Conservation (phyloP, 2,797 vertebrate genomes). For the Ciconia nigra region DNA sequence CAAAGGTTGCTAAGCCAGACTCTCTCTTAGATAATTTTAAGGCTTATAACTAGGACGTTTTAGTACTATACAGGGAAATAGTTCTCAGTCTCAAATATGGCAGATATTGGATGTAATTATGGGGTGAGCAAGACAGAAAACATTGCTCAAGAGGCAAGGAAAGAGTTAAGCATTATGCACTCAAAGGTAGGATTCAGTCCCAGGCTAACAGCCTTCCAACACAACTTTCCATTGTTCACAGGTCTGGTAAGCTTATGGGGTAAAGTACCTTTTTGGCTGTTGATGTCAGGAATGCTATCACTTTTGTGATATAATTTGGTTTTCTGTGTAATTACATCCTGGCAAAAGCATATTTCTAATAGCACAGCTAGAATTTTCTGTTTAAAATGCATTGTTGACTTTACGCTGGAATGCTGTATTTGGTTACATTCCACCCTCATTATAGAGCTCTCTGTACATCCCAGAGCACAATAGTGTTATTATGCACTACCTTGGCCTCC, state of each 20-base stretch:
- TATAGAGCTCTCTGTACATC: conserved; percentile 65
- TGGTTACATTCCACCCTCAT: conserved; percentile 56
- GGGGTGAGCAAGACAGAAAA: not conserved
- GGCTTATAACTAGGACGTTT: not conserved
- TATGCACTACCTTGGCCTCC: conserved; percentile 55
- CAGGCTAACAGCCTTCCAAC: not conserved
- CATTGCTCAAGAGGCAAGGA: not conserved
- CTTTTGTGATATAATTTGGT: conserved; percentile 49
- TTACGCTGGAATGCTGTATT: conserved; percentile 27
- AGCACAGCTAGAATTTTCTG: conserved; percentile 65
- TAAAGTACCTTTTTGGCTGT: conserved; percentile 59
- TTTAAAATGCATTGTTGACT: conserved; percentile 65
- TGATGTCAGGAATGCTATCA: conserved; percentile 47
- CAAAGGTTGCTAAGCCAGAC: conserved; percentile 4
- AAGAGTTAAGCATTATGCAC: conserved; percentile 29
- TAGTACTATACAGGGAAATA: not conserved
- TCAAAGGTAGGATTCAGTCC: conserved; percentile 3
- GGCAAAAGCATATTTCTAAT: conserved; percentile 65
- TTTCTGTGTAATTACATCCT: conserved; percentile 63
- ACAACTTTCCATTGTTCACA: conserved; percentile 65
- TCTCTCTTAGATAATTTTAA: not conserved
- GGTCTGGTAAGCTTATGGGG: conserved; percentile 40
- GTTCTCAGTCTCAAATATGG: not conserved
- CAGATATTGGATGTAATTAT: not conserved
- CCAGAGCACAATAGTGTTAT: conserved; percentile 60